Evolutionary conservation across 2,797 vertebrate genomes (phyloP).

Genomic region (Phoeniculus purpureus): DNA sequence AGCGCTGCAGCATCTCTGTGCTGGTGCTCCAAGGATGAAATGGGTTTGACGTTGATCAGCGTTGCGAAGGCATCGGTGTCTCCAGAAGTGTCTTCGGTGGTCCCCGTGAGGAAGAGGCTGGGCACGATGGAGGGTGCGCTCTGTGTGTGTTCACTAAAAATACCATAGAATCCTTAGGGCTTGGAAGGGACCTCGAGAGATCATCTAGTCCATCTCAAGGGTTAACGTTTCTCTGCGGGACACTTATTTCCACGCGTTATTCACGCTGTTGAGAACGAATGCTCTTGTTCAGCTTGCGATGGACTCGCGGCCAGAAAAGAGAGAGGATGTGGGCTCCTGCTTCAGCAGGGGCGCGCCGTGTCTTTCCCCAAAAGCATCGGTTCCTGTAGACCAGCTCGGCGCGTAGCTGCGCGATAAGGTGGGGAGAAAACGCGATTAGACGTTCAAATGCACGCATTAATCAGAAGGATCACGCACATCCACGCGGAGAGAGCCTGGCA

Average conservation of each 20-base stretch:
- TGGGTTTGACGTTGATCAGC: background rate
- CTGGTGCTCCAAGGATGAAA: background rate
- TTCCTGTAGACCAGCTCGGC: slow-evolving; percentile 29
- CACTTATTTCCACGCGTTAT: background rate
- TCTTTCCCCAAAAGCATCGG: slow-evolving; percentile 32
- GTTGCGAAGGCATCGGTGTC: background rate
- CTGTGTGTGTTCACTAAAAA: background rate
- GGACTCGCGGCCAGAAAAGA: background rate
- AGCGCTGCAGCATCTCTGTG: background rate
- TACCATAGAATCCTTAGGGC: too few relatives aligned
- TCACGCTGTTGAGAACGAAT: slow-evolving; percentile 32
- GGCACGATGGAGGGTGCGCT: background rate
- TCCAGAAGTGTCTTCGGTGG: background rate
- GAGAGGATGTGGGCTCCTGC: background rate
- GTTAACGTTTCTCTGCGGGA: background rate
- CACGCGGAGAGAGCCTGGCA: slow-evolving; percentile 68
- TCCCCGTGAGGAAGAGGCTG: background rate
- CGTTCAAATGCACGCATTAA: slow-evolving; percentile 77
- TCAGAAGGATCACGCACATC: slow-evolving; percentile 78
- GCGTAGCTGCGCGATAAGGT: slow-evolving; percentile 48
- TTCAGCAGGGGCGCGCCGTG: background rate
- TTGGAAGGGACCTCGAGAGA: too few relatives aligned
- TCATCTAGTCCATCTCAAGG: too few relatives aligned
- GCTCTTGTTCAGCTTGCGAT: slow-evolving; percentile 16
- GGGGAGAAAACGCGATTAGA: slow-evolving; percentile 54